These are phyloP conservation scores for Staurois parvus DNA, from an alignment of 2,797 vertebrate species.

Conservation along the genomic window DNA sequence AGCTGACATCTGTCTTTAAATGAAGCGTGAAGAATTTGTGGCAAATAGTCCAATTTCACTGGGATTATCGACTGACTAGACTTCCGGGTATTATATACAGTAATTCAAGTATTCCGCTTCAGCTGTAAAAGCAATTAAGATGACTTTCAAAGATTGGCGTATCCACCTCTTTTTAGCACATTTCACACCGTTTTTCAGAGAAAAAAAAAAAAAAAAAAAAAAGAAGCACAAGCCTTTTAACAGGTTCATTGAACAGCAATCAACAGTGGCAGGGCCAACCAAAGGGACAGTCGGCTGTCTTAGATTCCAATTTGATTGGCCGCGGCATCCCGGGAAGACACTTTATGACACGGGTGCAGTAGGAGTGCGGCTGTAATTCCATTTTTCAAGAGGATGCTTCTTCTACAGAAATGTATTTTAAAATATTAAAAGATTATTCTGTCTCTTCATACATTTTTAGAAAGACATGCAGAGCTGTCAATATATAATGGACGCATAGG, in stretches of 20 bases:
- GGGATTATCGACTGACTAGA: constrained; percentile 57
- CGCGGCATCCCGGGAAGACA: neutral
- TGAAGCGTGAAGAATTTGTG: constrained; percentile 52
- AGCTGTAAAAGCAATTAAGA: constrained; percentile 61
- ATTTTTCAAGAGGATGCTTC: neutral
- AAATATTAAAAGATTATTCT: too few relatives aligned
- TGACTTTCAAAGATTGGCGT: constrained; percentile 61
- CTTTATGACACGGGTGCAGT: constrained; percentile 3
- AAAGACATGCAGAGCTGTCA: too few relatives aligned
- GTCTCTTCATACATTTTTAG: too few relatives aligned
- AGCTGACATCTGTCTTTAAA: constrained; percentile 55
- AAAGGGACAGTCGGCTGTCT: constrained; percentile 18
- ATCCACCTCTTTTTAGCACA: constrained; percentile 57
- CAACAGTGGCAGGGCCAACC: constrained; percentile 42
- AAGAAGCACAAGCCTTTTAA: constrained; percentile 43
- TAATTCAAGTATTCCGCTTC: constrained; percentile 59
- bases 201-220: neutral
- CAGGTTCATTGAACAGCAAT: constrained; percentile 56
- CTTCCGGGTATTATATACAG: constrained; percentile 57
- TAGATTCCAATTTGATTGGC: constrained; percentile 41
- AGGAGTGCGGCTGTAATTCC: neutral
- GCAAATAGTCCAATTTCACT: constrained; percentile 55
- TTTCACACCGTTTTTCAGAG: constrained; percentile 42
- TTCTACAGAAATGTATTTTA: too few relatives aligned
- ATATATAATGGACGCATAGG: too few relatives aligned